These are phyloP conservation scores for Volucella inanis DNA, from an alignment of 2,888 invertebrate species.

Conservation along the genomic window DNA sequence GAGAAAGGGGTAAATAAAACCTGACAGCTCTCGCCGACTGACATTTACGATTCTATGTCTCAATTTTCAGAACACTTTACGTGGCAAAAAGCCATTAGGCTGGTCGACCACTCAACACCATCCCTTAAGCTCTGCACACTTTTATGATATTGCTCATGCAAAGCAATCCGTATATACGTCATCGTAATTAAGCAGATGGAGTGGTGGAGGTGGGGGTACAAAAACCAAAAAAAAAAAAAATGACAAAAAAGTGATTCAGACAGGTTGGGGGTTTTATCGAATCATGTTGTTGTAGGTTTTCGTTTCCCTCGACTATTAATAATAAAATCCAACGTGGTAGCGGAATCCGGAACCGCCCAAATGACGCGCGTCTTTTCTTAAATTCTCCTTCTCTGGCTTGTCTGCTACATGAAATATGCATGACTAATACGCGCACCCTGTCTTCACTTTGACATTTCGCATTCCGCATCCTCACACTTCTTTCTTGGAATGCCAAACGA, in stretches of 20 bases:
- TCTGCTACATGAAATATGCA: constrained; percentile 71
- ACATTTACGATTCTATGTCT: constrained; percentile 60
- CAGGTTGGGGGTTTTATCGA: constrained; percentile 53
- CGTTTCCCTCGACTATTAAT: constrained; percentile 53
- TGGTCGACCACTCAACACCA: constrained; percentile 45
- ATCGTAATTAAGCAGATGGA: constrained; percentile 12
- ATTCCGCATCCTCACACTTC: constrained; percentile 26
- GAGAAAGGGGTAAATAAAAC: constrained; percentile 6
- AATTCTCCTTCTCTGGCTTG: constrained; percentile 31
- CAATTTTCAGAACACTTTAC: constrained; percentile 55
- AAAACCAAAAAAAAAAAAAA: background rate
- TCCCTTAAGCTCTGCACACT: constrained; percentile 10
- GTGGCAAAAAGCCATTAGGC: constrained; percentile 58
- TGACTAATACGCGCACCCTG: constrained; percentile 67
- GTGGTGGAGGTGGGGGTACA: background rate
- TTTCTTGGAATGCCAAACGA: background rate
- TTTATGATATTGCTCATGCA: background rate
- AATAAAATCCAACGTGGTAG: background rate
- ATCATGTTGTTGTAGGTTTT: constrained; percentile 70
- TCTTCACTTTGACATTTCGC: constrained; percentile 32
- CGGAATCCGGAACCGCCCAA: constrained; percentile 21
- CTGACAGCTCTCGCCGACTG: constrained; percentile 35
- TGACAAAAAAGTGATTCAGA: constrained; percentile 28
- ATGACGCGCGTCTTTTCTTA: constrained; percentile 48
- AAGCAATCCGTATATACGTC: constrained; percentile 30